phyloP scores from a whole-genome alignment of 1,140 invertebrate genomes.

The Hyles vespertilio region DNA sequence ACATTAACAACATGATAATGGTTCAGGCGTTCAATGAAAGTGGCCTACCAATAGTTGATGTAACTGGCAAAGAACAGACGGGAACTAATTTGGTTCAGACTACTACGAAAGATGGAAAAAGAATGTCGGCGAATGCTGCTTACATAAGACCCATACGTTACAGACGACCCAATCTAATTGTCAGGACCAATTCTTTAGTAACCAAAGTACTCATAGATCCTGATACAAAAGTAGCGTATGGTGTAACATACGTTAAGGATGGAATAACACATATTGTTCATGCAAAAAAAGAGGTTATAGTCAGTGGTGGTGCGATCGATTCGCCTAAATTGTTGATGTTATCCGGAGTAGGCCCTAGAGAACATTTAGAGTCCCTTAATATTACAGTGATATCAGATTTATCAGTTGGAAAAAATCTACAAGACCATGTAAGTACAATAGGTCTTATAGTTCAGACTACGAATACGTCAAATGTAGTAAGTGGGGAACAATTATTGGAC shows the following conservation, averaged over 20 bases:
- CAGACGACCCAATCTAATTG: slow-evolving; percentile 82
- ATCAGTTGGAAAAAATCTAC: slow-evolving; percentile 86
- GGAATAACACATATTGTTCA: slow-evolving; percentile 71
- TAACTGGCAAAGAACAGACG: slow-evolving; percentile 75
- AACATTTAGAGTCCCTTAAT: slow-evolving; percentile 76
- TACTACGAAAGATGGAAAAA: slow-evolving; percentile 78
- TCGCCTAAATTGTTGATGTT: slow-evolving; percentile 86
- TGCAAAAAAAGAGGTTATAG: slow-evolving; percentile 83
- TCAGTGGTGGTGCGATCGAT: slow-evolving; percentile 83
- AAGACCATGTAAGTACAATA: slow-evolving; percentile 83
- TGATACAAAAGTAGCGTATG: slow-evolving; percentile 80
- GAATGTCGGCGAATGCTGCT: slow-evolving; percentile 83
- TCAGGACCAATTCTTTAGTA: slow-evolving; percentile 82
- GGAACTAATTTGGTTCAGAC: slow-evolving; percentile 78
- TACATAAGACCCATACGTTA: slow-evolving; percentile 83
- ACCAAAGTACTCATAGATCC: slow-evolving; percentile 85
- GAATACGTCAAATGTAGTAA: slow-evolving; percentile 70
- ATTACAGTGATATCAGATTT: slow-evolving; percentile 80
- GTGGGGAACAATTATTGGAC: slow-evolving; percentile 53
- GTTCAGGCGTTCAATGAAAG: slow-evolving; percentile 78
- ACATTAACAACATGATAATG: slow-evolving; percentile 74
- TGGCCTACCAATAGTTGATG: slow-evolving; percentile 75
- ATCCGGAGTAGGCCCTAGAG: slow-evolving; percentile 83
- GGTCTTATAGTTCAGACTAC: slow-evolving; percentile 74
- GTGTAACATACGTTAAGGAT: slow-evolving; percentile 80